Evolutionary conservation across 1,140 invertebrate genomes (phyloP), one percentile per base, ranked within the genome.

Genomic region (Drosophila tsacasi): DNA sequence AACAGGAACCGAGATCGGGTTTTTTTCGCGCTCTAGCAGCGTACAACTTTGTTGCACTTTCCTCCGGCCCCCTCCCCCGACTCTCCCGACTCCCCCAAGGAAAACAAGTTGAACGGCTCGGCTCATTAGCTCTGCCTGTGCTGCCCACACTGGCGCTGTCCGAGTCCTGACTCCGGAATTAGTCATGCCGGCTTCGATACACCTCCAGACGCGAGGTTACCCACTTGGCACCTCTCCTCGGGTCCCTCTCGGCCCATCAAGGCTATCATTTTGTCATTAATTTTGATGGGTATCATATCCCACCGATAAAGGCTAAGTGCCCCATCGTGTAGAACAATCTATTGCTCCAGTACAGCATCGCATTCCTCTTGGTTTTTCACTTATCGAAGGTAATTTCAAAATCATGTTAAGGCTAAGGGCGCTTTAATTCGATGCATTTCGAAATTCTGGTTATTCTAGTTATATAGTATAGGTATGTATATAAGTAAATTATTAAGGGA

Each of bases 1-100:
- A 74, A 74, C 71, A 61, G 71, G 71, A 61, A 74, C 68, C 71
- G 5, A 73, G 57, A 74, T 74, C 71, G 54, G 46, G 67, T 74
- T 74, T 74, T 37, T 39, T 47, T 61, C 17, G 42, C 67, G 13
- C 52, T 32, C n/a, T 21, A 32, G n/a, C 50, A 21, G 12, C 30
- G 25, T 15, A 47, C 71, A 74, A 74, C 68, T 37, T 61, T 74
- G 71, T 74, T 42, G 71, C 67, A 35, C 8, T 30, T 32, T 61
- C 35, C 32, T 23, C 19, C 9, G 30, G 30, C 8, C 49, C 35
- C 23, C 42, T 4, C 40, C 2, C 15, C 15, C 1, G 13, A 25
- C 23, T 25, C 25, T 27, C 17, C 4, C 47, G 17, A 27, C 42
- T 72, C 68, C 52, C n/a, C 50, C 44, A n/a, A 35, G 15, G 64